A percentile compares a stretch with the other conserved stretches of the same genome.
Conservation (phyloP, 1,140 invertebrate species). For the Scaptodrosophila lebanonensis region DNA sequence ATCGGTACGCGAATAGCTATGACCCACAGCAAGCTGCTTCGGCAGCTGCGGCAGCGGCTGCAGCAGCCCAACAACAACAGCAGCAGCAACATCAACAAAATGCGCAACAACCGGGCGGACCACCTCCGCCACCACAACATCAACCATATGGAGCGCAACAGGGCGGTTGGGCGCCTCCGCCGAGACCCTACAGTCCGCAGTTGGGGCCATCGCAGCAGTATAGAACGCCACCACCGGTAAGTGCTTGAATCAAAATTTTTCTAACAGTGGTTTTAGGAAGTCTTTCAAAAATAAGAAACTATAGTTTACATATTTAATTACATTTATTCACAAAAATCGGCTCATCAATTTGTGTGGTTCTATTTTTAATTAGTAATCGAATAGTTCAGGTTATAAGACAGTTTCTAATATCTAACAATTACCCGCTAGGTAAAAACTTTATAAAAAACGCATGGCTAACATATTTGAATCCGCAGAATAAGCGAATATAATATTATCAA, state of each 20-base stretch:
- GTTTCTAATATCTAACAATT: too few species aligned
- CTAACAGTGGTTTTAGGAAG: too few species aligned
- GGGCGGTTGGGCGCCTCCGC: conserved; percentile 72
- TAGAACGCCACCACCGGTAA: conserved; percentile 72
- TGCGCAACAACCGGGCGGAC: conserved; percentile 67
- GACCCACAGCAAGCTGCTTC: conserved; percentile 76
- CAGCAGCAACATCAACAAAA: conserved; percentile 45
- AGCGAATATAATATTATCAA: too few species aligned
- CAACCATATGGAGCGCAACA: conserved; percentile 70
- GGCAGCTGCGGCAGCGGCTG: conserved; percentile 57
- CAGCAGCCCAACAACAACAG: conserved; percentile 63
- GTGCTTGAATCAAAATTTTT: too few species aligned
- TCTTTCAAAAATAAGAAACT: too few species aligned
- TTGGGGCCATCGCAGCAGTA: conserved; percentile 71
- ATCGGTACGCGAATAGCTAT: conserved; percentile 76
- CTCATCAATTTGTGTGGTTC: too few species aligned
- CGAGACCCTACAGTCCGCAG: conserved; percentile 73
- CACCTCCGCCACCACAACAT: conserved; percentile 76
- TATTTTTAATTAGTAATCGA: too few species aligned
- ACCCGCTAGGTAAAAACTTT: too few species aligned
- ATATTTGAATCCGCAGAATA: too few species aligned
- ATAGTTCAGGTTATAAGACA: too few species aligned
- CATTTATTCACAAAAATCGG: background rate
- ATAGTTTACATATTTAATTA: too few species aligned
- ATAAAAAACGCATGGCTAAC: too few species aligned